phyloP scores from a whole-genome alignment of 1,140 invertebrate genomes.

The Drosophila carrolli region DNA sequence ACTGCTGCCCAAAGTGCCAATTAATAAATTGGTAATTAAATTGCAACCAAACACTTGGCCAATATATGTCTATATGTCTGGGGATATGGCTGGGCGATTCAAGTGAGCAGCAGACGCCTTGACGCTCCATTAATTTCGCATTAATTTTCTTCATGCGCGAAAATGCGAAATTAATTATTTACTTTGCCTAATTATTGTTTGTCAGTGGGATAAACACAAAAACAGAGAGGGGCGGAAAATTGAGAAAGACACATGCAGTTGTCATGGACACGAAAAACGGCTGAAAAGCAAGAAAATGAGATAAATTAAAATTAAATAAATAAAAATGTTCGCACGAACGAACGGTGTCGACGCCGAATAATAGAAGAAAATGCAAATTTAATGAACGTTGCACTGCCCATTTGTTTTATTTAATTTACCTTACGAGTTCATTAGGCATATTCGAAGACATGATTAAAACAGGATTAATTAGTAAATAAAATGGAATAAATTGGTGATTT shows the following conservation, averaged over 20 bases:
- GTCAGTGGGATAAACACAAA: conserved; percentile 3
- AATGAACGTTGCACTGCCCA: conserved; percentile 26
- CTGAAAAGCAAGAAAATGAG: conserved; percentile 16
- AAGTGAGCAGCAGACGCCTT: conserved; percentile 55
- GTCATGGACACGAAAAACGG: conserved; percentile 38
- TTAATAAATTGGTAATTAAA: conserved; percentile 79
- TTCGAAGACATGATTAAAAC: not conserved
- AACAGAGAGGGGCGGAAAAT: conserved; percentile 16
- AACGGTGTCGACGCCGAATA: conserved; percentile 21
- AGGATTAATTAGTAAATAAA: not conserved
- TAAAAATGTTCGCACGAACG: conserved; percentile 37
- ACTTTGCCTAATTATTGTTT: conserved; percentile 65
- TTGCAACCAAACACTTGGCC: conserved; percentile 55
- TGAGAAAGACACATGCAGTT: conserved; percentile 46
- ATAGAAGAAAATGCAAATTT: conserved; percentile 28
- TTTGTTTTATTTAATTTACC: conserved; percentile 8
- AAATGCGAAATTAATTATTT: conserved; percentile 78
- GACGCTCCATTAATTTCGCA: conserved; percentile 80
- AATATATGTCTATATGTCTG: conserved; percentile 31
- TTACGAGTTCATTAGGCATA: not conserved
- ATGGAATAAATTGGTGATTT: too few species aligned
- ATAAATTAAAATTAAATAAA: conserved; percentile 61
- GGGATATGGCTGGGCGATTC: conserved; percentile 49
- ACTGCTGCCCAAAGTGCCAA: conserved; percentile 30
- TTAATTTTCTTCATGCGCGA: conserved; percentile 77